phyloP scores from a whole-genome alignment of 2,797 vertebrate species.

The Microctenopoma stevenorrisi region DNA sequence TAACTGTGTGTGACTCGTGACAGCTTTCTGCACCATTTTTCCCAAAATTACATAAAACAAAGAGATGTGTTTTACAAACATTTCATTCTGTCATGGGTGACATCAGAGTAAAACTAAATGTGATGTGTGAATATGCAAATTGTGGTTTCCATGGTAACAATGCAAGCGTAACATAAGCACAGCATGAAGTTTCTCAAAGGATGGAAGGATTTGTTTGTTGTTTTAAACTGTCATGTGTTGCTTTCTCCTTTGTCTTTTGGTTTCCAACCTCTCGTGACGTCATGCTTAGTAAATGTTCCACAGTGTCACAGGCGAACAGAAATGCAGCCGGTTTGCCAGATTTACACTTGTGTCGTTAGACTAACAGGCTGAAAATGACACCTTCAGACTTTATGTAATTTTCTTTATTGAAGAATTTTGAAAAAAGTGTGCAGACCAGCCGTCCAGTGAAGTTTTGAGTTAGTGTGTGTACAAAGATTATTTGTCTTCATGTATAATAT shows the following conservation, averaged over 20 bases:
- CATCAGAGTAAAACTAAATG: constrained; percentile 33
- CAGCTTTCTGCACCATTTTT: constrained; percentile 81
- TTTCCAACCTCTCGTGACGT: constrained; percentile 41
- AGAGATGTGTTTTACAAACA: constrained; percentile 39
- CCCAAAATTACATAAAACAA: constrained; percentile 86
- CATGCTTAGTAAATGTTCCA: constrained; percentile 68
- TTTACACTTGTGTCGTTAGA: constrained; percentile 74
- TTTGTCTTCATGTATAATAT: constrained; percentile 3
- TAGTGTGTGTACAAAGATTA: constrained; percentile 14
- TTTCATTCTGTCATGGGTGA: constrained; percentile 1
- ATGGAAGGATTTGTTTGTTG: constrained; percentile 25
- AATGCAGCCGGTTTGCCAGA: constrained; percentile 73
- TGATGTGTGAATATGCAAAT: constrained; percentile 27
- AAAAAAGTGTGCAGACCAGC: constrained; percentile 76
- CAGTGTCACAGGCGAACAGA: constrained; percentile 48
- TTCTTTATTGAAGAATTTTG: constrained; percentile 61
- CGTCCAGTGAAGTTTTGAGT: constrained; percentile 36
- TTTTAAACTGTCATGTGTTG: constrained; percentile 22
- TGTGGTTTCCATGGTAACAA: constrained; percentile 31
- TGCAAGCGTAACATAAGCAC: constrained; percentile 16
- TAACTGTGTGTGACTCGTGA: constrained; percentile 21
- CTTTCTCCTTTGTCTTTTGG: neutral
- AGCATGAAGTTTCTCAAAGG: constrained; percentile 14
- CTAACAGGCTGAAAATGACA: constrained; percentile 60
- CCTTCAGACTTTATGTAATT: constrained; percentile 80